These are phyloP conservation scores for Drosophila bifasciata DNA, from an alignment of 1,140 invertebrate genomes.

Conservation along the genomic window DNA sequence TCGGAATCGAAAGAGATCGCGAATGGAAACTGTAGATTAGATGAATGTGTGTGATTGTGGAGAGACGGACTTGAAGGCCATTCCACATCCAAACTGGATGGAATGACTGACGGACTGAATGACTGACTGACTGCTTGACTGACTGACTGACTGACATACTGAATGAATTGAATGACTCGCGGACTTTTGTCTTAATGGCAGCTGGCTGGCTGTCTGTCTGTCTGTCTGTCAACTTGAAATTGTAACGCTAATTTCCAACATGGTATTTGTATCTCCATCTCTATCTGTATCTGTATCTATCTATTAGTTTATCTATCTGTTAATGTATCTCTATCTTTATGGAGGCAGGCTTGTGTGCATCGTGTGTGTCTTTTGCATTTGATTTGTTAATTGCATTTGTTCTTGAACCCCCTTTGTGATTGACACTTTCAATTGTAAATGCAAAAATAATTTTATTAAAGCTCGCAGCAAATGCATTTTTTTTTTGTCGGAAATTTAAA, in stretches of 20 bases:
- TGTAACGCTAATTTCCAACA: constrained; percentile 75
- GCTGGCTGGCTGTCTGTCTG: constrained; percentile 6
- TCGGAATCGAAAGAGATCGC: constrained; percentile 37
- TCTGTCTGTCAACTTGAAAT: constrained; percentile 59
- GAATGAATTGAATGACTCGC: constrained; percentile 56
- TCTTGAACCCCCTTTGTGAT: constrained; percentile 50
- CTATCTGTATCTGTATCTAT: constrained; percentile 30
- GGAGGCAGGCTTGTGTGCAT: constrained; percentile 25
- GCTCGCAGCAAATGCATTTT: constrained; percentile 52
- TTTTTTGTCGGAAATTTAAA: constrained; percentile 59
- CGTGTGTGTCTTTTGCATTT: constrained; percentile 57
- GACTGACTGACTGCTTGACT: too few species aligned
- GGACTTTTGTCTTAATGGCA: constrained; percentile 13
- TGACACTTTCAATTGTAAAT: constrained; percentile 71
- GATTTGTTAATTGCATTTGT: constrained; percentile 76
- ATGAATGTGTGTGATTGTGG: constrained; percentile 60
- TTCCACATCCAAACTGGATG: constrained; percentile 36
- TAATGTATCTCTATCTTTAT: constrained; percentile 16
- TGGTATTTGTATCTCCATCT: constrained; percentile 31
- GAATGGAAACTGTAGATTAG: constrained; percentile 70
- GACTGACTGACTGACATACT: constrained; percentile 38
- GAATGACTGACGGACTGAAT: constrained; percentile 15
- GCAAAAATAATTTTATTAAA: constrained; percentile 70
- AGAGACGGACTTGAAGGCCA: constrained; percentile 61
- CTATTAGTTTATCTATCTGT: constrained; percentile 8